Base-by-base conservation (phyloP, 2,888 invertebrate genomes). In the Loripinus fragilis region DNA sequence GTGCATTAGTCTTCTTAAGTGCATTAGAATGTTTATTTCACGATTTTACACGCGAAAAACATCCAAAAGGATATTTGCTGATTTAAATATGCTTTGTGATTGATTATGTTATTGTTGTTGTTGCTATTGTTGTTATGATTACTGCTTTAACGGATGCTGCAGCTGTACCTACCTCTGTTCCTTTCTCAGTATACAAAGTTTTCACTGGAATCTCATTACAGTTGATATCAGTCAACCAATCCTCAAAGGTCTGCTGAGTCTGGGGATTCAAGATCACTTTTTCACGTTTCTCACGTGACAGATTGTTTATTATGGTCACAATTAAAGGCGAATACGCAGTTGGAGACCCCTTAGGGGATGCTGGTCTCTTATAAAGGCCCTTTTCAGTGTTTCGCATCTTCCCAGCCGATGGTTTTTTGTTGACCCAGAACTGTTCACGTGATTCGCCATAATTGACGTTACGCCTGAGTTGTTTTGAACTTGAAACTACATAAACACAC, bases 221-320 rank as follows among this genome's bases (percentile, higher is more conserved):
- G 68, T 86, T 85, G 15, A 98, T 95, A 94, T 98, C 98, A 93
- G 97, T 97, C 76, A 98, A 95, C 42, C 98, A 97, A 92, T 98
- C 98, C 94, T 98, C 98, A 92, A 98, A 98, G 0, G 97, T 97
- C 91, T 98, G 98, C 41, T 97, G 96, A 25, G 98, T 98, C 84
- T 97, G 96, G 88, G 98, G 95, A 93, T 98, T 98, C 81, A 98
- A 94, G 86, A 98, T 94, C 68, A 98, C 97, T 76, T 90, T 91
- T 73, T 93, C 90, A 38, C 80, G 76, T 33, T 86, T 96, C 50
- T 97, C 96, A 93, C 98, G 97, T 94, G 98, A 97, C 95, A 97
- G 96, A 93, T 98, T 98, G 94, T 98, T 98, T 92, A 98, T 97
- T 92, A 98, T 97, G 88, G 98, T 95, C 93, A 98, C 83, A 12